Base-by-base conservation (phyloP, 2,797 vertebrate species). In the Limosa lapponica region DNA sequence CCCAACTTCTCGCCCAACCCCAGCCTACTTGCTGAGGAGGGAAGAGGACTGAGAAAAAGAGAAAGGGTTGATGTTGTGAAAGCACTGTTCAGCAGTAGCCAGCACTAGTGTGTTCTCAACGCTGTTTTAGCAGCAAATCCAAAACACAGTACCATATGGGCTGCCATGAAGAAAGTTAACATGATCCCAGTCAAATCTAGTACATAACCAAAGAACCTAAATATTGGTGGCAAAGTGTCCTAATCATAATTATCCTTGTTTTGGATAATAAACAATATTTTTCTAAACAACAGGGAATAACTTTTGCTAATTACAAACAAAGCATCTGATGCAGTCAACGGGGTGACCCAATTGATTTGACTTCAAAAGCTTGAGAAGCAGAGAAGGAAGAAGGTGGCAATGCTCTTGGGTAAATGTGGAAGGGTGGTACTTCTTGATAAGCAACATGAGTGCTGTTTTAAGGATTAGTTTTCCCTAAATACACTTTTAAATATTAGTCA, bases 1-100 rank as follows among this genome's bases (percentile, higher is more conserved):
- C 7, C 5, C 24, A 64, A 0, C 0, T 25, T 79, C 24, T 48
- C 32, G 23, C 14, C 5, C 2, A 25, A 6, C 1, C 3, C 8
- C 12, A 61, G 15, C 4, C 32, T 48, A 15, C 25, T 58, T 70
- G 3, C 28, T 43, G 39, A 19, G 48, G 8, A 72, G 18, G 13
- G 57, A 32, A 7, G 8, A 73, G 11, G 5, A 23, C 4, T 28
- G 10, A 66, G 34, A 67, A 80, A 74, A 74, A 8, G 6, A 62
- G n/a, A 59, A 54, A 27, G 4, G 7, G 20, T 44, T 69, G 10
- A 36, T 64, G 15, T 49, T 49, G 23, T 74, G 19, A 17, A 43
- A 36, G 8, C 8, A 28, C 17, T 41, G 36, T 41, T 67, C 55
- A 62, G 16, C 24, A 62, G 49, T 25, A 80, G 32, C 13, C 8